Evolutionary conservation across 2,797 vertebrate species (phyloP), one percentile per base, ranked within the genome.

Genomic region (Acestrorhynchus altus): DNA sequence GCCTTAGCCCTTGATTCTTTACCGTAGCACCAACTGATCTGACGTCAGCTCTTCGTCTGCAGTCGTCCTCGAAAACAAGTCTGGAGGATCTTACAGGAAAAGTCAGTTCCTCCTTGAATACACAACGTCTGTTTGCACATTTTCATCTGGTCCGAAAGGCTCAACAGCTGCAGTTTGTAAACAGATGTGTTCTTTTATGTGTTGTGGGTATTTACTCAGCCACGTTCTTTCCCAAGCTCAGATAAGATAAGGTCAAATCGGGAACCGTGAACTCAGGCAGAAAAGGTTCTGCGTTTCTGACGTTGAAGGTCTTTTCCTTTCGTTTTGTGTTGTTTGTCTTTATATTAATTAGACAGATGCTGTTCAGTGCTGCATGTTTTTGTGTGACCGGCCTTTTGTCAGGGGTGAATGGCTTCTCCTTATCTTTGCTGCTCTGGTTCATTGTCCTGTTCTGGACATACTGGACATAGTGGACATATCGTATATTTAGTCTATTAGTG

Each of bases 171-270:
- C 81, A 81, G 86, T 88, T 86, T 87, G 86, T 90, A 87, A 89
- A 90, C 83, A 87, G 77, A 86, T 83, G 63, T 60, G 78, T 84
- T 70, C 82, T 77, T 82, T 87, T 88, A 81, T 86, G 67, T 83
- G 82, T 75, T 69, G 67, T 42, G 76, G 76, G 56, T 73, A 78
- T 88, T 89, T 91, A 84, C 87, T 90, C 86, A 87, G 79, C 65
- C 75, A 12, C 20, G 71, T 68, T 76, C 52, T 65, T 76, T 78
- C 67, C 64, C 78, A 76, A 64, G 52, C 67, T 63, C 10, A 46
- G 75, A 84, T 84, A 51, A 82, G 77, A 80, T 72, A 69, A 72
- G 11, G 72, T 46, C 60, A 68, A 69, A 81, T 47, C 60, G 63
- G 63, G 63, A 79, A 60, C 44, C 18, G 12, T 65, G 31, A 63